Evolutionary conservation across 2,888 invertebrate genomes (phyloP).

Genomic region (Pterostichus niger): DNA sequence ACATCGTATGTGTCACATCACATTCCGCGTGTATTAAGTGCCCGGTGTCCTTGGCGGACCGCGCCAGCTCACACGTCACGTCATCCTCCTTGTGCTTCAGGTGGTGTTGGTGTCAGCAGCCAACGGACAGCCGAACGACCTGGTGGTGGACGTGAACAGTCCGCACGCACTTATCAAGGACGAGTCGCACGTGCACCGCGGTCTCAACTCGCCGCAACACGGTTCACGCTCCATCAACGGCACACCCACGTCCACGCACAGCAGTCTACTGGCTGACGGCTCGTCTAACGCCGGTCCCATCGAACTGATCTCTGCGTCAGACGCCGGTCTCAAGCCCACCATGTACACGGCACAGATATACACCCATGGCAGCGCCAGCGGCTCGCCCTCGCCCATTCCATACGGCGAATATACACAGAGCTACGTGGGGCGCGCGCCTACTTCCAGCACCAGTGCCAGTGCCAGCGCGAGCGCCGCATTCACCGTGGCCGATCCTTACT

Average conservation of each 20-base stretch:
- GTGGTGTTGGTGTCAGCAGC: slow-evolving; percentile 77
- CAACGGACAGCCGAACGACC: slow-evolving; percentile 74
- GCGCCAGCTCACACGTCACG: slow-evolving; percentile 17
- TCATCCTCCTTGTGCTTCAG: slow-evolving; percentile 69
- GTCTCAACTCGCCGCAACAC: slow-evolving; percentile 83
- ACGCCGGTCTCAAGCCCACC: slow-evolving; percentile 78
- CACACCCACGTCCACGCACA: slow-evolving; percentile 83
- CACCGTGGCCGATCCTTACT: slow-evolving; percentile 85
- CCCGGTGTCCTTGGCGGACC: slow-evolving; percentile 39
- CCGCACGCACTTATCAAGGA: slow-evolving; percentile 78
- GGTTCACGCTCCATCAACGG: slow-evolving; percentile 84
- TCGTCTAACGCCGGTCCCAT: slow-evolving; percentile 76
- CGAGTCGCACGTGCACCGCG: slow-evolving; percentile 81
- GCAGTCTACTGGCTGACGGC: slow-evolving; percentile 82
- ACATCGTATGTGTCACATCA: slow-evolving; percentile 16
- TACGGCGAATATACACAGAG: slow-evolving; percentile 75
- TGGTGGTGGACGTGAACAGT: slow-evolving; percentile 79
- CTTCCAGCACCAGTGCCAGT: slow-evolving; percentile 74
- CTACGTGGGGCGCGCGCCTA: slow-evolving; percentile 73
- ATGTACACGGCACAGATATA: slow-evolving; percentile 86
- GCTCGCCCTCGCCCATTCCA: slow-evolving; percentile 84
- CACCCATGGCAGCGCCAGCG: slow-evolving; percentile 76
- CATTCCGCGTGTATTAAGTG: slow-evolving; percentile 46
- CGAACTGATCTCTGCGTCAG: slow-evolving; percentile 78
- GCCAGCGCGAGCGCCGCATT: slow-evolving; percentile 79